Base-by-base conservation (phyloP, 1,140 invertebrate genomes). In the Diabrotica undecimpunctata region DNA sequence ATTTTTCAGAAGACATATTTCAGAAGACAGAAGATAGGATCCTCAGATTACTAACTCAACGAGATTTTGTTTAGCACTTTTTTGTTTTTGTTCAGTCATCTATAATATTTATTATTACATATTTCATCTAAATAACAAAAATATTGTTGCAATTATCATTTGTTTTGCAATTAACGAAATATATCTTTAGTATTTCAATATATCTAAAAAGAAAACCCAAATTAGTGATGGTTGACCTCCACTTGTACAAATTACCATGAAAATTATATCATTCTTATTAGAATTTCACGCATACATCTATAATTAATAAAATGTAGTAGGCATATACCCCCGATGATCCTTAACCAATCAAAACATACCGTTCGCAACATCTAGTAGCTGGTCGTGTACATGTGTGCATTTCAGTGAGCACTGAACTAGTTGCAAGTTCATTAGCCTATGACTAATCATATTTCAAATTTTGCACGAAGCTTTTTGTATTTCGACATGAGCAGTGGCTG, bases 371-470 rank as follows among this genome's bases (percentile, higher is more conserved):
- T 46, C 41, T 46, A 46, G 41, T 46, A 46, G 41, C n/a, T 46
- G 41, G n/a, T 46, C 41, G 41, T 46, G 41, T 46, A 46, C 41
- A 46, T 46, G 41, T n/a, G 41, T 46, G 41, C 41, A 46, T 46
- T 46, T 46, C 41, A 46, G 41, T 46, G 41, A 46, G 41, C 41
- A 46, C 41, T 46, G 41, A 46, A 46, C 41, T 46, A 46, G 41
- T 46, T 46, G 41, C 41, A 46, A n/a, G 41, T 8, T 46, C 41
- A 46, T 46, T 46, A 46, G 41, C 41, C 41, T 46, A 46, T 46
- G 41, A 46, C 41, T n/a, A 46, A 46, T 46, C 41, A 46, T 46
- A 46, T 46, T 46, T n/a, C n/a, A 46, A 46, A 46, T 46, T 46
- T 46, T 46, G 41, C 41, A 46, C 8, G 8, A 10, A 10, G 8